Conservation (phyloP, 2,113 vertebrate species). For the Epinephelus moara region DNA sequence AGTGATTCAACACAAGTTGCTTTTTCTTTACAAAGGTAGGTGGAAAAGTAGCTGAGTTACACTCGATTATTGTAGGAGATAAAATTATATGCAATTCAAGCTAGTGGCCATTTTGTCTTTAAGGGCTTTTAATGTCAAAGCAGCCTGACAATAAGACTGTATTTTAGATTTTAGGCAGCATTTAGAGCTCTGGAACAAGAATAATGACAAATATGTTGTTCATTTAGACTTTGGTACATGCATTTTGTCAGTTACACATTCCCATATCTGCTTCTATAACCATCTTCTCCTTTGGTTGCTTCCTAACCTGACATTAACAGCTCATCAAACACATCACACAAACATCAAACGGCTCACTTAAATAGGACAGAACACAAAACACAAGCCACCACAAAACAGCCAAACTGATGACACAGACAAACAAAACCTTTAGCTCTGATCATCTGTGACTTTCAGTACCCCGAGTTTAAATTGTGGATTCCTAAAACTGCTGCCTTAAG, state of each 20-base stretch:
- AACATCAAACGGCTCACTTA: background rate
- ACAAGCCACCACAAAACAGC: background rate
- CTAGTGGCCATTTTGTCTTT: background rate
- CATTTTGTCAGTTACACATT: background rate
- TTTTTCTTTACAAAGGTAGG: background rate
- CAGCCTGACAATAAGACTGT: background rate
- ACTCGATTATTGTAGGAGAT: background rate
- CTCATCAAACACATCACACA: background rate
- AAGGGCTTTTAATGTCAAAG: background rate
- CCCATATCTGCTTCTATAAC: background rate
- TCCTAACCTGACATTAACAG: background rate
- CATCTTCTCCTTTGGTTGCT: background rate
- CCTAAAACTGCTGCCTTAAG: constrained; percentile 27
- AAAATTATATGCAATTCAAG: background rate
- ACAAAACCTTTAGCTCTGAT: background rate
- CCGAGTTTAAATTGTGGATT: constrained; percentile 29
- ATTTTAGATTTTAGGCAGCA: background rate
- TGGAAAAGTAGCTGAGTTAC: background rate
- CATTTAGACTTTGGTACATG: background rate
- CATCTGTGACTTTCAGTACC: background rate
- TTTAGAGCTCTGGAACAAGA: background rate
- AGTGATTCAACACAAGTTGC: background rate
- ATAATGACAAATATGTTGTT: background rate
- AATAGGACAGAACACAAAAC: background rate
- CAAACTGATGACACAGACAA: background rate